Base-by-base conservation (phyloP, 2,113 vertebrate genomes). In the Oryctolagus cuniculus region DNA sequence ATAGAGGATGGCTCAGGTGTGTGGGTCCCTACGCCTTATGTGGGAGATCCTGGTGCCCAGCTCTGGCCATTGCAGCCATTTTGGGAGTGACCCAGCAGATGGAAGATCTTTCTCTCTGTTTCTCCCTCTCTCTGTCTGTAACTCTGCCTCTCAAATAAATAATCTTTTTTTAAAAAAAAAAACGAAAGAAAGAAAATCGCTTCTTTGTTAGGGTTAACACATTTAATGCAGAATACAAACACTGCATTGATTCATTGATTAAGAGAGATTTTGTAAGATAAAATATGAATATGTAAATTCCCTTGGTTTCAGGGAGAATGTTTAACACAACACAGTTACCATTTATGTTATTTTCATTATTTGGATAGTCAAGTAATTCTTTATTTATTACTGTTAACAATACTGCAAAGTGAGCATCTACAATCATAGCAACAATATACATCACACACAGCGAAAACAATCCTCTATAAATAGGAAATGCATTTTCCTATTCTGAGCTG, bases 261-360 rank as follows among this genome's bases (percentile, higher is more conserved):
- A 19, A 55, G 3, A 94, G 21, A 84, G 12, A 38, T 51, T 24
- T 77, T 58, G 1, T 63, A 55, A 91, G 2, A 38, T n/a, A 49
- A 6, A 3, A 51, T 17, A 5, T 77, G 6, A 3, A n/a, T 17
- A 5, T 77, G 6, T 6, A 44, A 64, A 70, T 70, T 21, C 16
- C 12, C 13, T 49, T 77, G 27, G 72, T 83, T 87, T 83, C 10
- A 91, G 17, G 64, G 3, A 34, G 22, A 66, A 49, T 0, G 19
- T 77, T 67, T 84, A 88, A 83, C 4, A 49, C 10, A 44, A 29
- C 11, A 55, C 0, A 73, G 9, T 21, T 83, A 66, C 78, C 10
- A 91, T 38, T 82, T 87, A 74, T 82, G 87, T 64, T 55, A 49
- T 67, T 88, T 87, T 64, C 31, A 55, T 13, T 75, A 70, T 72